These are phyloP conservation scores for Nettapus auritus DNA, from an alignment of 2,113 vertebrate genomes.

Conservation along the genomic window DNA sequence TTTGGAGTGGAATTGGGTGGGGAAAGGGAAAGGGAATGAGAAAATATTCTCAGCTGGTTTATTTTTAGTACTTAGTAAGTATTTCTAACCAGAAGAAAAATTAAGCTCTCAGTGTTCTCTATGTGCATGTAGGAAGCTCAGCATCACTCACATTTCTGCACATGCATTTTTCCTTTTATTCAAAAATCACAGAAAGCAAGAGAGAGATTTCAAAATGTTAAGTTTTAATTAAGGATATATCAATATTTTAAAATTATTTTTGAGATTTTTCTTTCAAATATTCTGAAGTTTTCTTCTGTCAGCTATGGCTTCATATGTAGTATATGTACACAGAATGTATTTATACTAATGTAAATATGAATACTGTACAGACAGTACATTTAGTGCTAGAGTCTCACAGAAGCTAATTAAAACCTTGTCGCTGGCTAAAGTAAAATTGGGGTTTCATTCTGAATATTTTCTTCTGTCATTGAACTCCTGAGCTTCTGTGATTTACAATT, in stretches of 20 bases:
- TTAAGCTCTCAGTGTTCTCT: background rate
- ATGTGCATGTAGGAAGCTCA: background rate
- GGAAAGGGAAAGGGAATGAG: background rate
- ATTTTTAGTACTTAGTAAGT: background rate
- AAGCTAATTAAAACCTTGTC: background rate
- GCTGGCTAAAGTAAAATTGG: background rate
- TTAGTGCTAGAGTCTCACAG: background rate
- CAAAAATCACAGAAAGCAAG: background rate
- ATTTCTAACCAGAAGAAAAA: background rate
- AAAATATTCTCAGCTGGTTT: background rate
- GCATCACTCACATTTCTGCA: background rate
- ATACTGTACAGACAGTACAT: background rate
- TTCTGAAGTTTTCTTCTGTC: background rate
- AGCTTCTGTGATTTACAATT: background rate
- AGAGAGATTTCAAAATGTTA: background rate
- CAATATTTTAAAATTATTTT: background rate
- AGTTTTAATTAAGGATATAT: background rate
- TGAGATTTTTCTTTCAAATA: background rate
- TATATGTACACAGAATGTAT: background rate
- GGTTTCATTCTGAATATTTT: background rate
- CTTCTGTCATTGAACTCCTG: background rate
- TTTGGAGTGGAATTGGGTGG: background rate
- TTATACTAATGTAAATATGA: background rate
- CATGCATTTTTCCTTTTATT: background rate
- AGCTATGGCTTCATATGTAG: background rate